Conservation (phyloP, 2,113 vertebrate genomes). For the Corapipo altera region DNA sequence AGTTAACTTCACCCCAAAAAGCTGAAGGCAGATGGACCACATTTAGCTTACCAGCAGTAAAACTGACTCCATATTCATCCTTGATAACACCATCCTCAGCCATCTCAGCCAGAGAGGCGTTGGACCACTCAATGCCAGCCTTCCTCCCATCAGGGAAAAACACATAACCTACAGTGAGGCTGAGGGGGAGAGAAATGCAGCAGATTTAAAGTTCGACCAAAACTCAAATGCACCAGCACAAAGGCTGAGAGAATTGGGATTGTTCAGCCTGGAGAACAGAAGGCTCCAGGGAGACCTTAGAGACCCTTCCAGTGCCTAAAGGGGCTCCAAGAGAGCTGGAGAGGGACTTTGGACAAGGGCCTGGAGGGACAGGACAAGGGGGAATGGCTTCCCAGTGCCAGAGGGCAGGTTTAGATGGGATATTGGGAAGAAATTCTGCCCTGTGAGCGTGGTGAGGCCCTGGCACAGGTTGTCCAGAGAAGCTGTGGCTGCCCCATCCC, state of each 20-base stretch:
- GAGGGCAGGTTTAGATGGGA: neutral
- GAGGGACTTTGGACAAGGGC: neutral
- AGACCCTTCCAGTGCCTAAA: neutral
- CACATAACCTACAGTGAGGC: slow-evolving; percentile 58
- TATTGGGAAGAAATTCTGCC: neutral
- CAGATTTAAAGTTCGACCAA: neutral
- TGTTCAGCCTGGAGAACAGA: neutral
- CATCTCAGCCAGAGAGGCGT: slow-evolving; percentile 25
- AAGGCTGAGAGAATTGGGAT: neutral
- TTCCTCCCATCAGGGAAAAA: slow-evolving; percentile 57
- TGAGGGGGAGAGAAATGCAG: neutral
- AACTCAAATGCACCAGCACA: neutral
- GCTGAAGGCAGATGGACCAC: neutral
- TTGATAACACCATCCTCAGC: slow-evolving; percentile 49
- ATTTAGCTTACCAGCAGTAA: slow-evolving; percentile 38
- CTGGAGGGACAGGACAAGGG: neutral
- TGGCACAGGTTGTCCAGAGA: neutral
- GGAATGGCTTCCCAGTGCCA: neutral
- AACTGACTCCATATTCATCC: slow-evolving; percentile 23
- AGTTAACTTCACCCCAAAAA: neutral
- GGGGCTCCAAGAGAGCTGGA: neutral
- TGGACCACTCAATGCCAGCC: slow-evolving; percentile 60
- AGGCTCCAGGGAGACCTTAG: neutral
- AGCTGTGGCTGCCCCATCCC: neutral
- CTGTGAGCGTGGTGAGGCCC: neutral